Percentiles rank a stretch among this genome's conserved stretches.
phyloP scores from a whole-genome alignment of 2,797 vertebrate genomes.

The Odontamblyopus lacepedii region DNA sequence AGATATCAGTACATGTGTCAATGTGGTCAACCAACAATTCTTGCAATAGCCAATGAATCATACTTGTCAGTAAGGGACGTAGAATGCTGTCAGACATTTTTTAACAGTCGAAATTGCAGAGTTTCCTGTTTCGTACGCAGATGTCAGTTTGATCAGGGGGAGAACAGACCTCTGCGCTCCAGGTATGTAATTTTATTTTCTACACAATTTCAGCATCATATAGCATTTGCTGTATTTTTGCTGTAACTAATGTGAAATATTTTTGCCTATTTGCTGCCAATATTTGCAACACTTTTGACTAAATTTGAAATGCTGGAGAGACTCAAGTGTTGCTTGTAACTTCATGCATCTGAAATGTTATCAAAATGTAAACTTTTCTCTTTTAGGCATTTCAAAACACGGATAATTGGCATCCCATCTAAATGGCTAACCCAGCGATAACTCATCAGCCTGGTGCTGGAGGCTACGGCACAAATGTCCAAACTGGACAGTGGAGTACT shows the following conservation, averaged over 20 bases:
- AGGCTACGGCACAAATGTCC: constrained; percentile 81
- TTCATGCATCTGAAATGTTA: background rate
- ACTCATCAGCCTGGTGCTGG: constrained; percentile 72
- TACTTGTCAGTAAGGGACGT: constrained; percentile 57
- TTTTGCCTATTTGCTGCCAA: background rate
- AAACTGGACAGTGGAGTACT: constrained; percentile 83
- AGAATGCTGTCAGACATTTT: constrained; percentile 33
- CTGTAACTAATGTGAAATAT: background rate
- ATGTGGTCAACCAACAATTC: constrained; percentile 15
- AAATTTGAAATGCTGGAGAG: background rate
- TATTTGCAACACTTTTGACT: background rate
- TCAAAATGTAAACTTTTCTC: background rate
- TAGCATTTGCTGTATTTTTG: background rate
- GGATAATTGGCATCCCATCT: constrained; percentile 9
- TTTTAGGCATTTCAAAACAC: constrained; percentile 19
- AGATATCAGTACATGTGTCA: background rate
- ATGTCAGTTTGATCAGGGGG: constrained; percentile 52
- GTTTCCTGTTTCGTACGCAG: constrained; percentile 76
- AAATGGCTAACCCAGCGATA: constrained; percentile 80
- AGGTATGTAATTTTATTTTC: constrained; percentile 26
- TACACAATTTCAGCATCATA: constrained; percentile 20
- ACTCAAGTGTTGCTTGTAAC: background rate
- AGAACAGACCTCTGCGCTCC: constrained; percentile 44
- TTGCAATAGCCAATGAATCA: constrained; percentile 26
- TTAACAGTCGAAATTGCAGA: constrained; percentile 58